Evolutionary conservation across 2,113 vertebrate genomes (phyloP).

Genomic region (Sander vitreus): DNA sequence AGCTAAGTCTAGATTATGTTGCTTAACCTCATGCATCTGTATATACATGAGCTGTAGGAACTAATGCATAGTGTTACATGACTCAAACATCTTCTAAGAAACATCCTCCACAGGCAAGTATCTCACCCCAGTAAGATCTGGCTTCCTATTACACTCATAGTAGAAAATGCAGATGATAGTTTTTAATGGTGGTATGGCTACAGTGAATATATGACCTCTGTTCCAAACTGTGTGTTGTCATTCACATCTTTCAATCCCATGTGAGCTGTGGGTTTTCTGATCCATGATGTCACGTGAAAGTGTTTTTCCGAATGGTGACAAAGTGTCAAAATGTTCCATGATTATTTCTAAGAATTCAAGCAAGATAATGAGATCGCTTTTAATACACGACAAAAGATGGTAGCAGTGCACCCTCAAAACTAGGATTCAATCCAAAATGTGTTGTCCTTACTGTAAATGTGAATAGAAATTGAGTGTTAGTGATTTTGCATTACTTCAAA

Average conservation of each 20-base stretch:
- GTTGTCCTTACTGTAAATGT: background rate
- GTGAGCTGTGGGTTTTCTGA: background rate
- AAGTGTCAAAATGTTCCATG: background rate
- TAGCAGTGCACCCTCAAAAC: background rate
- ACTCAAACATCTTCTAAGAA: background rate
- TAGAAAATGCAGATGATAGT: background rate
- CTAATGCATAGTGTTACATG: background rate
- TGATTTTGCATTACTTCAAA: background rate
- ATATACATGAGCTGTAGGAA: background rate
- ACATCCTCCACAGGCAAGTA: background rate
- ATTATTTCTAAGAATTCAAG: too few species aligned
- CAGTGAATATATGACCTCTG: too few species aligned
- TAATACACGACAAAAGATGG: background rate
- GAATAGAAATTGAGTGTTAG: background rate
- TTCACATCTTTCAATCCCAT: too few species aligned
- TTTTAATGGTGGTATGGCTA: background rate
- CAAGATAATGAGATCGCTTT: background rate
- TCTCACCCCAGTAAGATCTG: background rate
- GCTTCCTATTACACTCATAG: background rate
- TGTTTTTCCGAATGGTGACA: background rate
- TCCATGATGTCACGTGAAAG: background rate
- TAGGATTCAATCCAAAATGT: background rate
- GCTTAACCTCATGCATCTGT: constrained; percentile 10
- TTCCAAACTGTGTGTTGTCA: too few species aligned
- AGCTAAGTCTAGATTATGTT: constrained; percentile 5